phyloP scores from a whole-genome alignment of 35 echinoderm and acorn worm species.

The Ptychodera flava region DNA sequence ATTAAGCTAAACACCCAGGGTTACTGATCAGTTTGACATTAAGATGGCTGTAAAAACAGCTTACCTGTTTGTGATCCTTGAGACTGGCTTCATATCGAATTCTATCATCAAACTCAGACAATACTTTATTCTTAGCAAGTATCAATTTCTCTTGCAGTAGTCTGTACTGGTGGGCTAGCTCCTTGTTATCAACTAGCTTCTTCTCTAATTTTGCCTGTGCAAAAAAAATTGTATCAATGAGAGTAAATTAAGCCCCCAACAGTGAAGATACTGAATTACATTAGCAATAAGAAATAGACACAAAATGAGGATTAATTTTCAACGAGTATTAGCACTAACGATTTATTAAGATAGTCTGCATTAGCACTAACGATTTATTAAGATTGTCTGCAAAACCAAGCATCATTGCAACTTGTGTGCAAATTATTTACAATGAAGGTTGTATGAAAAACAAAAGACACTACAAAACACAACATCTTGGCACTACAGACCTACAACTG shows the following conservation, averaged over 20 bases:
- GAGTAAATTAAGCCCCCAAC: background rate
- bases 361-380: no score
- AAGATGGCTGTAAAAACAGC: no score
- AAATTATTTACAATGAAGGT: no score
- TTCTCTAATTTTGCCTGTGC: slow-evolving; percentile 29
- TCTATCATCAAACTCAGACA: slow-evolving; percentile 63
- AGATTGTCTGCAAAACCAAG: no score
- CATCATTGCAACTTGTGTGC: no score
- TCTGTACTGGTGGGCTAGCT: slow-evolving; percentile 62
- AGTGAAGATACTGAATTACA: background rate
- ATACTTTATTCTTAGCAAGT: slow-evolving; percentile 46
- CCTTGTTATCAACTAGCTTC: slow-evolving; percentile 30
- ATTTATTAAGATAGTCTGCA: no score
- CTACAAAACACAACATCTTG: no score
- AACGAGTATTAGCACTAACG: background rate
- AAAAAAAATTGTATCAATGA: slow-evolving; percentile 11
- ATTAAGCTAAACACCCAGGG: no score
- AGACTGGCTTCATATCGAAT: slow-evolving; percentile 77
- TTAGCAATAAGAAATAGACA: background rate
- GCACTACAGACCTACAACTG: no score
- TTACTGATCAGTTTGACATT: no score
- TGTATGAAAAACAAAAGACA: no score
- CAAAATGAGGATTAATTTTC: background rate
- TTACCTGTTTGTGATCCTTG: slow-evolving; percentile 97
- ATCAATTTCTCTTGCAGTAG: slow-evolving; percentile 57